Percentiles rank a stretch among this genome's conserved stretches.
Evolutionary conservation across 2,888 invertebrate genomes (phyloP).

Genomic region (Halictus ligatus): DNA sequence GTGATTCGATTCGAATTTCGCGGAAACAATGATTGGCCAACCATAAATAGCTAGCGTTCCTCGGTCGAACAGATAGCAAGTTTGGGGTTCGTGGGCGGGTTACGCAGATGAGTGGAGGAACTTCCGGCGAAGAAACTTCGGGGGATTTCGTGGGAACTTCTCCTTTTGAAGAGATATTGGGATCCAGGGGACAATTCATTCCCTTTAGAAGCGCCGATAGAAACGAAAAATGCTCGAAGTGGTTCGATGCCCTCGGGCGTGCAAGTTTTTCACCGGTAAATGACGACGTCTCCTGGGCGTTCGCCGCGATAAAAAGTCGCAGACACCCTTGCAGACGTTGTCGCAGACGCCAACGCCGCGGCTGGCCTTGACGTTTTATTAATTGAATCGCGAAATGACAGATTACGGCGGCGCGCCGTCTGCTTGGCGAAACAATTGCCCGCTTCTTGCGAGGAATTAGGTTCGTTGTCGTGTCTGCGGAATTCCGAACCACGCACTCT

Average conservation of each 20-base stretch:
- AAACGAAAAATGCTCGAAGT: constrained; percentile 34
- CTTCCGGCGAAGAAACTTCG: constrained; percentile 35
- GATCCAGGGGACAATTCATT: constrained; percentile 43
- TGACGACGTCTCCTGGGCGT: neutral
- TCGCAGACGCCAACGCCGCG: neutral
- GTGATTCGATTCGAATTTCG: constrained; percentile 11
- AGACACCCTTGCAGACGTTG: neutral
- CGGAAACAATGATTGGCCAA: constrained; percentile 26
- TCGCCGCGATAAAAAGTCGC: neutral
- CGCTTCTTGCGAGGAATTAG: neutral
- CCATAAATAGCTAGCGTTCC: constrained; percentile 6
- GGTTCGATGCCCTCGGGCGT: constrained; percentile 9
- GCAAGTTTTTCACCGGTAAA: neutral
- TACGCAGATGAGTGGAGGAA: constrained; percentile 6
- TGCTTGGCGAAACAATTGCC: neutral
- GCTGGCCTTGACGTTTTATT: constrained; percentile 54
- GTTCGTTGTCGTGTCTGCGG: neutral
- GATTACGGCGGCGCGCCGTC: neutral
- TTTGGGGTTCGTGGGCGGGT: neutral
- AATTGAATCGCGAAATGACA: constrained; percentile 52
- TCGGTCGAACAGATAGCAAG: neutral
- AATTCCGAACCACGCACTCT: neutral
- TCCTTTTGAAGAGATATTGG: constrained; percentile 45
- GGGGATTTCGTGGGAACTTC: constrained; percentile 28
- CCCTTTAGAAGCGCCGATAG: constrained; percentile 10